Evolutionary conservation across 2,888 invertebrate genomes (phyloP), one percentile per base, ranked within the genome.

Genomic region (Leptinotarsa rubiginosa): DNA sequence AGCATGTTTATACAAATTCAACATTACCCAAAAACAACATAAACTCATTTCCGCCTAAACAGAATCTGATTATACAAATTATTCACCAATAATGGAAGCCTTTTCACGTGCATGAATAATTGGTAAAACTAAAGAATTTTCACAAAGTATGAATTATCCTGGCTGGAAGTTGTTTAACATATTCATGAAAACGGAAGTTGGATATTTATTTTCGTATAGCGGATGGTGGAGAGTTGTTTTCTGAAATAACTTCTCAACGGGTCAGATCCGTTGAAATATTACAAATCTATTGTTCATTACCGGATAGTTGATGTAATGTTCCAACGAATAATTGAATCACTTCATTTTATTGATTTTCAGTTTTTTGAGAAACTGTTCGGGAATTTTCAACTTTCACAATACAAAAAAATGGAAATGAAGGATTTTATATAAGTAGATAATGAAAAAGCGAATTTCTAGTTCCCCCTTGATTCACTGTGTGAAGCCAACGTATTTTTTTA

Each of bases 101-200:
- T 15, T 20, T 56, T 56, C 20, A 22, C 22, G 15, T 56, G 22
- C 22, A 56, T 56, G 12, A 56, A 56, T 56, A 22, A 56, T 56
- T 22, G 22, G 15, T 22, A 56, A 22, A 56, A 56, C 56, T 56
- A 22, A 10, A 22, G 56, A 20, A 56, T 56, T 56, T 56, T 13
- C 22, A 22, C 56, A 13, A 22, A 56, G 56, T 56, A 22, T 15
- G 56, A 56, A 56, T 56, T 22, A 56, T 56, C 56, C 4, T 12
- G 56, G 20, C 22, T 56, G 56, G 22, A 22, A 20, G 22, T 56
- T 56, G 22, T 56, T 56, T 22, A 56, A 56, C 56, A 56, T 56
- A 56, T 56, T 56, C 56, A 56, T 56, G 56, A 1, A 56, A 56
- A 56, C 56, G 56, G 22, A 56, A 22, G 56, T 56, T 56, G 56